Conservation (phyloP, 2,113 vertebrate genomes). For the Scomber scombrus region DNA sequence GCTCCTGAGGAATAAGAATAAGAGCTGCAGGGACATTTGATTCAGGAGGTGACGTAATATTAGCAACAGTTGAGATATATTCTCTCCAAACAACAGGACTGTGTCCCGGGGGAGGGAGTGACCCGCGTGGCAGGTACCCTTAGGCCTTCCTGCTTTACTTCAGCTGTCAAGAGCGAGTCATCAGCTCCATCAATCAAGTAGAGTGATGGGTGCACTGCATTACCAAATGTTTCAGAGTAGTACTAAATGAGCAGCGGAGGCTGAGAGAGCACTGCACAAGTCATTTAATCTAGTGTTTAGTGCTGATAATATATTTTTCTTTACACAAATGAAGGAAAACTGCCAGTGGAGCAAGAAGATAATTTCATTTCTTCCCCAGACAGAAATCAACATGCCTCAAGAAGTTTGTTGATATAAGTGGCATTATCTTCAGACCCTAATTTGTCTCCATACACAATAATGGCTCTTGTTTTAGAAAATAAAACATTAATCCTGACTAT, state of each 20-base stretch:
- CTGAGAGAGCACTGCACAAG: not conserved
- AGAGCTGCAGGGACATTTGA: slow-evolving; percentile 29
- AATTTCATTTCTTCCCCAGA: slow-evolving; percentile 4
- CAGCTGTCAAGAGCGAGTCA: slow-evolving; percentile 47
- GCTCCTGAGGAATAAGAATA: slow-evolving; percentile 36
- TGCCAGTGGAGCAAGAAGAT: slow-evolving; percentile 7
- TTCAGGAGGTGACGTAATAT: slow-evolving; percentile 45
- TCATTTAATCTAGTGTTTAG: slow-evolving; percentile 45
- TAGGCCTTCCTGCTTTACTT: slow-evolving; percentile 31
- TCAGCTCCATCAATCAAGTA: slow-evolving; percentile 58
- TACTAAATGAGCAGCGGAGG: slow-evolving; percentile 42
- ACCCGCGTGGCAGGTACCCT: slow-evolving; percentile 11
- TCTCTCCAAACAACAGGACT: slow-evolving; percentile 24
- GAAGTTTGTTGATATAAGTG: slow-evolving; percentile 3
- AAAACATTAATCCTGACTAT: slow-evolving; percentile 16
- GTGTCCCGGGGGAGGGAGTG: not conserved
- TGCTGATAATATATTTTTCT: slow-evolving; percentile 50
- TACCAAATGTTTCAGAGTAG: slow-evolving; percentile 42
- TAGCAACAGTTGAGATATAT: slow-evolving; percentile 27
- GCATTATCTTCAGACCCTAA: not conserved
- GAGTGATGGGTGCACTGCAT: slow-evolving; percentile 55
- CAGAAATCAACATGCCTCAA: not conserved
- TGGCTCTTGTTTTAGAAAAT: not conserved
- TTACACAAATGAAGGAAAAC: slow-evolving; percentile 35
- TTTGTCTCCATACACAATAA: slow-evolving; percentile 35